Percentiles rank a stretch among this genome's conserved stretches.
These are phyloP conservation scores for Amphiprion percula DNA, from an alignment of 2,113 vertebrate species.

Conservation along the genomic window DNA sequence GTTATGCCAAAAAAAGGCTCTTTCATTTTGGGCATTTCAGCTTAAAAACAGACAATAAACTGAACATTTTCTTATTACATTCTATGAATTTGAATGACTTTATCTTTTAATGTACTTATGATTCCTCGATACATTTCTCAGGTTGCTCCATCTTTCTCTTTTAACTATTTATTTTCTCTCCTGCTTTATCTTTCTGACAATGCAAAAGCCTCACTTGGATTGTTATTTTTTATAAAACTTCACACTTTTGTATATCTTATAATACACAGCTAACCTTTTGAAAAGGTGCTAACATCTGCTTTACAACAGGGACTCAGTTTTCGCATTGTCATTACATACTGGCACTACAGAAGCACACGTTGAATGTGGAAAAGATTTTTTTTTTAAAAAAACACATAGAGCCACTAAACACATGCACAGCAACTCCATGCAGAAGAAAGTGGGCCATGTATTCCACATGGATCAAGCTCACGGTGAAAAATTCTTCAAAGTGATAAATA, in stretches of 20 bases:
- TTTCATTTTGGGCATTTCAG: neutral
- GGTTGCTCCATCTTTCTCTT: neutral
- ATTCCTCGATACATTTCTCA: neutral
- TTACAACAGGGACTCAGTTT: slow-evolving; percentile 1
- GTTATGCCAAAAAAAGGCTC: too few relatives aligned
- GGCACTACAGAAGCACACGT: slow-evolving; percentile 10
- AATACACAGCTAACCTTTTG: slow-evolving; percentile 33
- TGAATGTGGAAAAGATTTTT: neutral
- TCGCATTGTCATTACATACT: slow-evolving; percentile 32
- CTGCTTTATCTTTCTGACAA: slow-evolving; percentile 1
- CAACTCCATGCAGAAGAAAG: slow-evolving; percentile 17
- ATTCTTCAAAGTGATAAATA: slow-evolving; percentile 75
- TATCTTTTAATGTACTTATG: neutral
- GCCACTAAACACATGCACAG: slow-evolving; percentile 2
- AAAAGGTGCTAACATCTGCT: slow-evolving; percentile 7
- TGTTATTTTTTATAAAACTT: slow-evolving; percentile 17
- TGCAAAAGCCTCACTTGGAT: neutral
- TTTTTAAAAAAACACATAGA: neutral
- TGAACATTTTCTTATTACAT: neutral
- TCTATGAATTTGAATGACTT: neutral
- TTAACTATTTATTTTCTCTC: neutral
- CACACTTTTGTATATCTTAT: slow-evolving; percentile 23
- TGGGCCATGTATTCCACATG: slow-evolving; percentile 71
- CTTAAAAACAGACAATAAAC: too few relatives aligned
- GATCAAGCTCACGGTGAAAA: slow-evolving; percentile 56